phyloP scores from a whole-genome alignment of 2,797 vertebrate species.

The Morus bassanus region DNA sequence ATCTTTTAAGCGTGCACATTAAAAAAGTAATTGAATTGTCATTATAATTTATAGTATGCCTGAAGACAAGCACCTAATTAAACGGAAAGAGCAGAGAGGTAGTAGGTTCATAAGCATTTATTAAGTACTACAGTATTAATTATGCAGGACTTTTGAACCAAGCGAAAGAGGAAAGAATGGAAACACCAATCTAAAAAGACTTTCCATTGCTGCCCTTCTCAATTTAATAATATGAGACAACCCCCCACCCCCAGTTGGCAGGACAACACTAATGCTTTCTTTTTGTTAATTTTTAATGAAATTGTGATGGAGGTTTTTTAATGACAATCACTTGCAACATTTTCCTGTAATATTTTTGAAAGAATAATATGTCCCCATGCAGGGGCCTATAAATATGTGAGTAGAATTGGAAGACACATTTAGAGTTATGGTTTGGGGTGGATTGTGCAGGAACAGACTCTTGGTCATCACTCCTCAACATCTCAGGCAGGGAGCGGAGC shows the following conservation, averaged over 20 bases:
- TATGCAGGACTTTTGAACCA: conserved; percentile 74
- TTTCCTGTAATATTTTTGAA: conserved; percentile 48
- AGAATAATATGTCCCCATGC: neutral
- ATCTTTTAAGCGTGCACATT: conserved; percentile 74
- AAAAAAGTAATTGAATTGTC: conserved; percentile 84
- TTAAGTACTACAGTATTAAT: conserved; percentile 79
- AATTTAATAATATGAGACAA: conserved; percentile 27
- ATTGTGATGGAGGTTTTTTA: conserved; percentile 13
- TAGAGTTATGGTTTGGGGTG: conserved; percentile 18
- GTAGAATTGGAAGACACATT: neutral
- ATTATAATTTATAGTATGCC: conserved; percentile 76
- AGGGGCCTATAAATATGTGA: conserved; percentile 21
- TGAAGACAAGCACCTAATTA: conserved; percentile 82
- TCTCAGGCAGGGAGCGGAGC: rapidly evolving
- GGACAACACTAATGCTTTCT: conserved; percentile 45
- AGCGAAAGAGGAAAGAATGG: conserved; percentile 65
- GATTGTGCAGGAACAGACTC: neutral
- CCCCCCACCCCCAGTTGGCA: neutral
- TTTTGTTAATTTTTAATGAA: conserved; percentile 68
- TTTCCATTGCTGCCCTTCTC: conserved; percentile 56
- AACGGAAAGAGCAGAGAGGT: conserved; percentile 69
- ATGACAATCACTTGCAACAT: conserved; percentile 25
- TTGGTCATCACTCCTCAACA: neutral
- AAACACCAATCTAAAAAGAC: conserved; percentile 41
- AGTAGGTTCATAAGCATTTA: conserved; percentile 76